These are phyloP conservation scores for Notodonta dromedarius DNA, from an alignment of 2,888 invertebrate genomes.

Conservation along the genomic window DNA sequence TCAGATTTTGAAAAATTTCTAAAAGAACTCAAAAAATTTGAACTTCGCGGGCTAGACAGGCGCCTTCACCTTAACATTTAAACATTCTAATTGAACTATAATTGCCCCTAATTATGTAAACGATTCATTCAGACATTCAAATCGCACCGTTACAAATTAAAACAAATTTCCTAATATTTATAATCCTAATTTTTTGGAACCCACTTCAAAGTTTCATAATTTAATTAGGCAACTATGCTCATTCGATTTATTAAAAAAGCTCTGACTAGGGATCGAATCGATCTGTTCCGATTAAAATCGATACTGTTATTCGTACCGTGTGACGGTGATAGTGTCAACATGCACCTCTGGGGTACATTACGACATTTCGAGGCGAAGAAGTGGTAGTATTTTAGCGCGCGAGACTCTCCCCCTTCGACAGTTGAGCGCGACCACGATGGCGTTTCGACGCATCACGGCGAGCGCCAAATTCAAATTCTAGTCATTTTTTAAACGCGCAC, in stretches of 20 bases:
- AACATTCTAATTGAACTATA: no score
- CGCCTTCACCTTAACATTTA: no score
- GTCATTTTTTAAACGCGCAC: slow-evolving; percentile 51
- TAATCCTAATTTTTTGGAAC: neutral
- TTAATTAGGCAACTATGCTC: neutral
- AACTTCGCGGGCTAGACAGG: no score
- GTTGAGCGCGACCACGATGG: slow-evolving; percentile 71
- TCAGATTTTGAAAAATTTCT: no score
- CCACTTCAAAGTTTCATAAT: neutral
- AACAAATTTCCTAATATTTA: neutral
- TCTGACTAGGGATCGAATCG: slow-evolving; percentile 32
- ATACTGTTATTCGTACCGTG: slow-evolving; percentile 46
- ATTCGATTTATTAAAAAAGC: slow-evolving; percentile 14
- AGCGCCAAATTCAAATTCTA: slow-evolving; percentile 68
- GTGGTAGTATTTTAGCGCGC: slow-evolving; percentile 75
- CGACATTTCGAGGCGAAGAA: slow-evolving; percentile 57
- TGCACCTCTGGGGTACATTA: slow-evolving; percentile 49
- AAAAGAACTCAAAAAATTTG: no score
- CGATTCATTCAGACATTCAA: no score
- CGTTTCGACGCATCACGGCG: slow-evolving; percentile 60
- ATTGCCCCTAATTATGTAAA: no score
- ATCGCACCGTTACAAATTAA: no score
- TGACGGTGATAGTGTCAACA: slow-evolving; percentile 55
- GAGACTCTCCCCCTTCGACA: slow-evolving; percentile 52
- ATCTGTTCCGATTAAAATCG: slow-evolving; percentile 50